phyloP scores from a whole-genome alignment of 2,888 invertebrate genomes.

The Cephalotes varians region DNA sequence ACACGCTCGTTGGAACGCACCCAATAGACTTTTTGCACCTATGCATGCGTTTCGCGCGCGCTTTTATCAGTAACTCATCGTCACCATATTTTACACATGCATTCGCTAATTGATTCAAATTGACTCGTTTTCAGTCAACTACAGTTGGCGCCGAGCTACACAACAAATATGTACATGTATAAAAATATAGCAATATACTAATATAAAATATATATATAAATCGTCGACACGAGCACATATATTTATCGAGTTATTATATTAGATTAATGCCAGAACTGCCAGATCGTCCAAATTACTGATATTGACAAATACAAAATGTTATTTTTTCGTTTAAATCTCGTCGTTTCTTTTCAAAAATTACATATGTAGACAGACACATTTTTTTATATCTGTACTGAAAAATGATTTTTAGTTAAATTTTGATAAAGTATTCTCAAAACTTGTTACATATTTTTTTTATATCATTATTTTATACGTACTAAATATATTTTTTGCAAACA shows the following conservation, averaged over 20 bases:
- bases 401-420: background rate
- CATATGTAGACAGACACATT: background rate
- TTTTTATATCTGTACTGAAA: slow-evolving; percentile 9
- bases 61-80: slow-evolving; percentile 53
- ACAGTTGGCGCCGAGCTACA: slow-evolving; percentile 13
- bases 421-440: background rate
- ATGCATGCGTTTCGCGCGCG: slow-evolving; percentile 11
- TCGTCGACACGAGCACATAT: slow-evolving; percentile 3
- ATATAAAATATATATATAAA: slow-evolving; percentile 20
- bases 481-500: background rate
- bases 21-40: slow-evolving; percentile 28
- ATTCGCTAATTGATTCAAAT: slow-evolving; percentile 55
- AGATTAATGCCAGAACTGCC: slow-evolving; percentile 40
- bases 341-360: slow-evolving; percentile 26
- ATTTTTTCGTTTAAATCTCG: slow-evolving; percentile 21
- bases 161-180: slow-evolving; percentile 13
- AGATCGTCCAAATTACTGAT: slow-evolving; percentile 30
- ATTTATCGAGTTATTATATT: slow-evolving; percentile 30
- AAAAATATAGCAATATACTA: slow-evolving; percentile 31
- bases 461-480: background rate
- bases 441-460: background rate
- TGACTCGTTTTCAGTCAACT: slow-evolving; percentile 45
- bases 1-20: background rate
- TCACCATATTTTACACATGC: slow-evolving; percentile 53
- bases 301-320: slow-evolving; percentile 34